phyloP scores from a whole-genome alignment of 1,140 invertebrate genomes.

The Condylostylus longicornis region DNA sequence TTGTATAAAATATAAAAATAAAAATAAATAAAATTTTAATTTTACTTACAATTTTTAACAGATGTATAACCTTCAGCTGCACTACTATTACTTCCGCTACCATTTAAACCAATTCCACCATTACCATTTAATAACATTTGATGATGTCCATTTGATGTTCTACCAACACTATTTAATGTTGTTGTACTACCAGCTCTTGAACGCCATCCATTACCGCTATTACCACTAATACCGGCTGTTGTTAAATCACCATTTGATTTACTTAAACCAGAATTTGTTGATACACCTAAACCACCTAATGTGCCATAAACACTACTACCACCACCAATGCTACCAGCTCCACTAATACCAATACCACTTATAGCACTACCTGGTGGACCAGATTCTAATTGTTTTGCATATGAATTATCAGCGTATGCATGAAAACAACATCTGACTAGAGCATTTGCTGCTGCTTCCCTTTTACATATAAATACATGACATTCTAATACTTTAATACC shows the following conservation, averaged over 20 bases:
- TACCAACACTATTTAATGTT: conserved; percentile 38
- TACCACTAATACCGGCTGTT: conserved; percentile 16
- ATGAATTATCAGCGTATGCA: conserved; percentile 85
- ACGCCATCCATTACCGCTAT: conserved; percentile 34
- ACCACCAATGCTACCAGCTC: conserved; percentile 31
- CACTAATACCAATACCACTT: conserved; percentile 30
- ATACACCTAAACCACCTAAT: no score
- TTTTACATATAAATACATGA: conserved; percentile 95
- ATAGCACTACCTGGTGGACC: conserved; percentile 17
- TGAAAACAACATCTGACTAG: conserved; percentile 88
- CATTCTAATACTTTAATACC: conserved; percentile 99
- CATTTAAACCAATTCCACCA: conserved; percentile 15
- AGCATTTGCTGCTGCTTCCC: conserved; percentile 87
- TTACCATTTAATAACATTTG: conserved; percentile 11
- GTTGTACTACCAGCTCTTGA: conserved; percentile 39
- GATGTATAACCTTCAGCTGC: conserved; percentile 29
- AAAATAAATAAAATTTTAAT: not conserved
- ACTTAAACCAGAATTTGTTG: conserved; percentile 34
- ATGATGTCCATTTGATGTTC: conserved; percentile 21
- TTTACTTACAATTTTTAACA: conserved; percentile 31
- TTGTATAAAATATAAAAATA: no score
- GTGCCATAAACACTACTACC: conserved; percentile 29
- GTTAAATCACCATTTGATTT: conserved; percentile 27
- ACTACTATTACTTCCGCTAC: conserved; percentile 21
- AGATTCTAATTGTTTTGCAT: conserved; percentile 65